These are phyloP conservation scores for Upupa epops DNA, from an alignment of 2,113 vertebrate species.

Conservation along the genomic window DNA sequence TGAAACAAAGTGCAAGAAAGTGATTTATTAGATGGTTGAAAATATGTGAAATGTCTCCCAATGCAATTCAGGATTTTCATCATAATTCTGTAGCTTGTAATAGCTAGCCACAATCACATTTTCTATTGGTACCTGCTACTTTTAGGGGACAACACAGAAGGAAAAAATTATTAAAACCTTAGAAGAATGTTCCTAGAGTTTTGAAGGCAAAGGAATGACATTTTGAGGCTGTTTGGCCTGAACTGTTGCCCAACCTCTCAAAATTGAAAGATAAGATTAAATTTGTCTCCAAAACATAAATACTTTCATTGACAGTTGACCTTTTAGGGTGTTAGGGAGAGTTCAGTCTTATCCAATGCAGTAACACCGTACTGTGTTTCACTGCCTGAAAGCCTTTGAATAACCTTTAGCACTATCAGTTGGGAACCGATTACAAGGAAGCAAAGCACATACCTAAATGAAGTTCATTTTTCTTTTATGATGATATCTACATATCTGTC, in stretches of 20 bases:
- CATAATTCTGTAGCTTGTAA: background rate
- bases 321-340: background rate
- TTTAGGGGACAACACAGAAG: background rate
- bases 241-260: background rate
- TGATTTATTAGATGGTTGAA: background rate
- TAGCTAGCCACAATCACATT: background rate
- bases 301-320: background rate
- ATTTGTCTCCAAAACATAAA: background rate
- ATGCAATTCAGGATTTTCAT: background rate
- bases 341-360: background rate
- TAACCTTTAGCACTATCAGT: background rate
- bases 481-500: constrained; percentile 48
- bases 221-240: background rate
- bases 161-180: background rate
- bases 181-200: background rate
- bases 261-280: background rate
- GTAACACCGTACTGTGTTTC: background rate
- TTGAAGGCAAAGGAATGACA: background rate
- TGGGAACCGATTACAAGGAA: background rate
- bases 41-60: background rate
- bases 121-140: background rate
- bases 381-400: background rate
- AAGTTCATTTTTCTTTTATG: constrained; percentile 28
- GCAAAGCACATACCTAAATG: background rate
- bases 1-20: background rate